Evolutionary conservation across 1,140 invertebrate species (phyloP).

Genomic region (Phocides pigmalion): DNA sequence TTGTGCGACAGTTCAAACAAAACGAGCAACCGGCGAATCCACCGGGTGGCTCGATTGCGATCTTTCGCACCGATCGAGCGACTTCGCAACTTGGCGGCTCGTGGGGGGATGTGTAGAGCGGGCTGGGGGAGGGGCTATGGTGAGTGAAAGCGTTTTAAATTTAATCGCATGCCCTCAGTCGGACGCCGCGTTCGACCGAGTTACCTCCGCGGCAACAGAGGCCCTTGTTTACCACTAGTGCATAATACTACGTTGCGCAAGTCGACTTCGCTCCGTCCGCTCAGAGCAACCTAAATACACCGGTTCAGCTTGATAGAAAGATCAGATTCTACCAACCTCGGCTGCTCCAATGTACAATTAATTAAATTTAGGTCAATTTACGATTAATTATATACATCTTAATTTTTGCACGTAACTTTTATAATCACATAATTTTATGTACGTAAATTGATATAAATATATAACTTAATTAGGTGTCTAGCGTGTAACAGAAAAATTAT

Average conservation of each 20-base stretch:
- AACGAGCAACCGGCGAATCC: conserved; percentile 36
- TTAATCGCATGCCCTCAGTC: conserved; percentile 65
- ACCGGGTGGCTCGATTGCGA: conserved; percentile 37
- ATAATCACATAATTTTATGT: conserved; percentile 11
- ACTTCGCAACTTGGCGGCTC: conserved; percentile 41
- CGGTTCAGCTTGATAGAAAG: background rate
- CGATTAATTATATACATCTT: conserved; percentile 8
- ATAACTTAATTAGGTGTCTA: too few species aligned
- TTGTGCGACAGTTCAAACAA: conserved; percentile 37
- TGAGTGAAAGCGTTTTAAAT: conserved; percentile 78
- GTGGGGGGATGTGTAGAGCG: conserved; percentile 35
- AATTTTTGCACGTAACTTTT: conserved; percentile 6
- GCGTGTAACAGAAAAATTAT: too few species aligned
- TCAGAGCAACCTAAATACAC: conserved; percentile 40
- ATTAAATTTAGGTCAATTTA: conserved; percentile 11
- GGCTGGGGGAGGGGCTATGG: conserved; percentile 38
- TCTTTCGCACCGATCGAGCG: conserved; percentile 43
- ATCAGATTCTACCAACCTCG: too few species aligned
- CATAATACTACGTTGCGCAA: conserved; percentile 56
- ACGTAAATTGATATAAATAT: too few species aligned
- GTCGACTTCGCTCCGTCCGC: background rate
- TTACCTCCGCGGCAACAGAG: conserved; percentile 44
- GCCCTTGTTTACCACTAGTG: conserved; percentile 51
- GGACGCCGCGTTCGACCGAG: conserved; percentile 54
- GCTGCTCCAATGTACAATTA: conserved; percentile 27